Evolutionary conservation across 92 coral and sea anemone species (phyloP).

Genomic region (Heliopora coerulea): DNA sequence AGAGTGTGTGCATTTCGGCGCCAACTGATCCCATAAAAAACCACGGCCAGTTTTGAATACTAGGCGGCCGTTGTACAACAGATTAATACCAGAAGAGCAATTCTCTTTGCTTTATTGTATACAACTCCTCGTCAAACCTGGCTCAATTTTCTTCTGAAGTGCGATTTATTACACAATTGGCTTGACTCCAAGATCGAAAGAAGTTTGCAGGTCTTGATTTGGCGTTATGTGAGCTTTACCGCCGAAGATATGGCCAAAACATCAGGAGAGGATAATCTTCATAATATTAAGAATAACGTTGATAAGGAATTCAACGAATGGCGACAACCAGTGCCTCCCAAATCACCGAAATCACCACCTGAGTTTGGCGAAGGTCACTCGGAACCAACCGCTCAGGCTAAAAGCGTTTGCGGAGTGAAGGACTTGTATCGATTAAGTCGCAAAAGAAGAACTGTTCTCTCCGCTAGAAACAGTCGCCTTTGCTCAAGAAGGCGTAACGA

Average conservation of each 20-base stretch:
- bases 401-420: constrained; percentile 23
- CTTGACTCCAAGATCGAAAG: neutral
- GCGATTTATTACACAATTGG: neutral
- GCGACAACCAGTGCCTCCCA: constrained; percentile 60
- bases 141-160: no score
- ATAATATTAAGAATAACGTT: neutral
- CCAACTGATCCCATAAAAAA: neutral
- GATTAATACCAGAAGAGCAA: neutral
- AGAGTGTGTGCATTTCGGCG: constrained; percentile 2
- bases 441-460: constrained; percentile 16
- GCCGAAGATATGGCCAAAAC: constrained; percentile 15
- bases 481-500: constrained; percentile 30
- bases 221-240: constrained; percentile 8
- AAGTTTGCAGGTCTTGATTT: neutral
- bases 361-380: constrained; percentile 49
- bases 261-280: neutral
- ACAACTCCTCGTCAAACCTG: no score
- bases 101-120: neutral
- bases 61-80: neutral
- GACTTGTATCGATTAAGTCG: constrained; percentile 39
- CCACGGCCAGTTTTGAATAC: constrained; percentile 3
- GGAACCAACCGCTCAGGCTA: neutral
- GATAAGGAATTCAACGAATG: constrained; percentile 30
- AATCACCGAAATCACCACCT: constrained; percentile 83
- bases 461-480: constrained; percentile 9